Evolutionary conservation across 23 tunicate species (phyloP).

Genomic region (Aplidium turbinatum): DNA sequence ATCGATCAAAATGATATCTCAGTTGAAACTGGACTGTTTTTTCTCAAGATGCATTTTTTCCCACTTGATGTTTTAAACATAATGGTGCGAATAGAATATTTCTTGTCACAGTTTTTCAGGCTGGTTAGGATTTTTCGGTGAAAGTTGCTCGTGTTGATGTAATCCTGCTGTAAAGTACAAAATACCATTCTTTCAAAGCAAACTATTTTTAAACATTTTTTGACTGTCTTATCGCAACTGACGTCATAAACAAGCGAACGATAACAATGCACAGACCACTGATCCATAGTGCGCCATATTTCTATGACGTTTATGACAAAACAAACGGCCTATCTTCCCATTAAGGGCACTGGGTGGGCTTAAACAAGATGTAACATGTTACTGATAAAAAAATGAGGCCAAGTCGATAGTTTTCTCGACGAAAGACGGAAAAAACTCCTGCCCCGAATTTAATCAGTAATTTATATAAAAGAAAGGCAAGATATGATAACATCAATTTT

Average conservation of each 20-base stretch:
- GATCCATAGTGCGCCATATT: conserved; percentile 24
- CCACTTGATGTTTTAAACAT: too few species aligned
- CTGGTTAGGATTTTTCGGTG: too few species aligned
- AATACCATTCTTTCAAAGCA: too few species aligned
- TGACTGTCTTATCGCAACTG: not conserved
- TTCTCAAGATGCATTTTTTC: too few species aligned
- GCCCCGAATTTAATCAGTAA: too few species aligned
- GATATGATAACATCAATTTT: too few species aligned
- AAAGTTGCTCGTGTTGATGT: not conserved
- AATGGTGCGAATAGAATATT: not conserved
- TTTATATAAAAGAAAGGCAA: too few species aligned
- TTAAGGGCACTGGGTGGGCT: not conserved
- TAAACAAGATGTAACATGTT: not conserved
- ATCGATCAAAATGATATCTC: too few species aligned
- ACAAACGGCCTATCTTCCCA: conserved; percentile 1
- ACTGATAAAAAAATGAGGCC: not conserved
- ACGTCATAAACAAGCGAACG: conserved; percentile 38
- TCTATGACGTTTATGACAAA: conserved; percentile 34
- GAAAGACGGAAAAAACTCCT: conserved; percentile 22
- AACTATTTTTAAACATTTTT: too few species aligned
- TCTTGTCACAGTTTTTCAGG: not conserved
- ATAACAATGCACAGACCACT: conserved; percentile 30
- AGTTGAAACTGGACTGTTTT: too few species aligned
- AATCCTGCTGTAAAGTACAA: not conserved
- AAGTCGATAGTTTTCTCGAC: conserved; percentile 4